phyloP scores from a whole-genome alignment of 2,888 invertebrate species.

The Trichacis sp. region DNA sequence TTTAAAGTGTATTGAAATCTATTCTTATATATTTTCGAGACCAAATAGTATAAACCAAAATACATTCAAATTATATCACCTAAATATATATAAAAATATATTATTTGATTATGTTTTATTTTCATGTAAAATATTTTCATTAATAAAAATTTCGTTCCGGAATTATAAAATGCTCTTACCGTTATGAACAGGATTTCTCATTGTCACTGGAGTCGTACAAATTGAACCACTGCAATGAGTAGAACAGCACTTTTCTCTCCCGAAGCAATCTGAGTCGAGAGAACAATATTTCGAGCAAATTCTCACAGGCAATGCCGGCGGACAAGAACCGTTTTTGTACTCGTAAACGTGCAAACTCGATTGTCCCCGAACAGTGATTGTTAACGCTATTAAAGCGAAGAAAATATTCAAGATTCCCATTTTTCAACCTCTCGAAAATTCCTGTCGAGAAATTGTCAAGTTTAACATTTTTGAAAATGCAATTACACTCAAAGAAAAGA shows the following conservation, averaged over 20 bases:
- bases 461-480: too few species aligned
- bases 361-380: slow-evolving; percentile 15
- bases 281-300: slow-evolving; percentile 65
- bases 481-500: too few species aligned
- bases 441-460: too few species aligned
- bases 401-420: slow-evolving; percentile 4
- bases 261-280: slow-evolving; percentile 63
- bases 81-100: too few species aligned
- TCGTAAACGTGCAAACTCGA: not conserved
- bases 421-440: too few species aligned
- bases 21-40: too few species aligned
- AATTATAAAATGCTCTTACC: slow-evolving; percentile 20
- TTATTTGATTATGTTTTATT: too few species aligned
- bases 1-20: too few species aligned
- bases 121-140: too few species aligned
- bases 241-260: slow-evolving; percentile 66
- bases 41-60: too few species aligned
- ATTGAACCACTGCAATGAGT: slow-evolving; percentile 65
- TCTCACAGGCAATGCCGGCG: slow-evolving; percentile 71
- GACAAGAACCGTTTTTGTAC: slow-evolving; percentile 70
- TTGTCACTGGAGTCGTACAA: slow-evolving; percentile 64
- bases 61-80: too few species aligned
- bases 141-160: not conserved
- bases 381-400: slow-evolving; percentile 2
- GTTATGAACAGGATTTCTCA: slow-evolving; percentile 42